Conservation (phyloP, 1,140 invertebrate species). For the Carcinoscorpius rotundicauda region DNA sequence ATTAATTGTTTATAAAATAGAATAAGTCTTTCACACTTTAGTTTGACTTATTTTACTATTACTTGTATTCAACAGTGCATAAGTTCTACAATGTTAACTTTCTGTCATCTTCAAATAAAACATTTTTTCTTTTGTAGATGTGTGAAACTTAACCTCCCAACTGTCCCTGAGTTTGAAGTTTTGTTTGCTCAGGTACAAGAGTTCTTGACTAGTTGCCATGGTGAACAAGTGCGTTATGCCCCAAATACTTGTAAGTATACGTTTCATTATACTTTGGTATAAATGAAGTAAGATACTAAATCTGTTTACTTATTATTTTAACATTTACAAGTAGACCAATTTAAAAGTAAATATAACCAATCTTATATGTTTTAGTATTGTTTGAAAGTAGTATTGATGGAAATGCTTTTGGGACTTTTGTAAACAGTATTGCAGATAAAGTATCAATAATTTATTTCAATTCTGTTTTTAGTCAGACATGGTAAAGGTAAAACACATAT, state of each 20-base stretch:
- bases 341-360: too few relatives aligned
- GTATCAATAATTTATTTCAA: too few relatives aligned
- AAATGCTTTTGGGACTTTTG: too few relatives aligned
- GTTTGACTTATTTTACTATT: background rate
- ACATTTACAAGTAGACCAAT: too few relatives aligned
- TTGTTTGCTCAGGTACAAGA: constrained; percentile 51
- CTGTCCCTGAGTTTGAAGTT: constrained; percentile 36
- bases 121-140: constrained; percentile 26
- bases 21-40: too few relatives aligned
- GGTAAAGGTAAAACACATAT: too few relatives aligned
- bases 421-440: too few relatives aligned
- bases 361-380: too few relatives aligned
- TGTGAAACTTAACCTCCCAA: constrained; percentile 32
- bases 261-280: constrained; percentile 1
- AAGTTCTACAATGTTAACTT: background rate
- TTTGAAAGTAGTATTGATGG: too few relatives aligned
- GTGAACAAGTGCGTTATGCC: constrained; percentile 71
- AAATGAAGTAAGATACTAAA: constrained; percentile 12
- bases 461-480: too few relatives aligned
- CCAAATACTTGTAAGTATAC: constrained; percentile 62
- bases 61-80: background rate
- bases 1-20: too few relatives aligned
- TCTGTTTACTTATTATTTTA: constrained; percentile 2
- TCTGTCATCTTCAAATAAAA: background rate
- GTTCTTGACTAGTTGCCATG: constrained; percentile 70